These are phyloP conservation scores for Torymus texanus DNA, from an alignment of 2,888 invertebrate species.

Conservation along the genomic window DNA sequence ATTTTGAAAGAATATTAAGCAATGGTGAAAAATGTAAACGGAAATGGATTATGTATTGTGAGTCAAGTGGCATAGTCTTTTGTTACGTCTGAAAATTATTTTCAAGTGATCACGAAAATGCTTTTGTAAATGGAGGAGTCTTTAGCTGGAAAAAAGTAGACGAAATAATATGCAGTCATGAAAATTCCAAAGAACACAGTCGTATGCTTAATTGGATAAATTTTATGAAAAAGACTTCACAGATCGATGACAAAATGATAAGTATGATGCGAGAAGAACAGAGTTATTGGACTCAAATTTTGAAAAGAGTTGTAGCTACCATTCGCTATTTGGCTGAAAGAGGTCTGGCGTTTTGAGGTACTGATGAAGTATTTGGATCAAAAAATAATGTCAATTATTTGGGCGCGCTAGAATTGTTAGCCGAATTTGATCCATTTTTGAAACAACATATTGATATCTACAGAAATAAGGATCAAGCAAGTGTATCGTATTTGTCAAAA, in stretches of 20 bases:
- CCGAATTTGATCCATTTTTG: constrained; percentile 64
- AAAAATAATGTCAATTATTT: constrained; percentile 64
- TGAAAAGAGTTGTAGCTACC: constrained; percentile 60
- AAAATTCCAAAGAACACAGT: background rate
- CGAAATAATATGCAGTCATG: background rate
- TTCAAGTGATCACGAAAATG: too few relatives aligned
- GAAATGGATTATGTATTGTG: too few relatives aligned
- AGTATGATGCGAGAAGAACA: constrained; percentile 33
- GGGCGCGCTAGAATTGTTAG: constrained; percentile 62
- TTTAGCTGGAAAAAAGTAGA: background rate
- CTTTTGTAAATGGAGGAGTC: too few relatives aligned
- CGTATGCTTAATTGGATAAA: background rate
- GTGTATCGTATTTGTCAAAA: constrained; percentile 55
- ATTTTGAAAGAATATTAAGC: too few relatives aligned
- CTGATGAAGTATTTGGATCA: constrained; percentile 41
- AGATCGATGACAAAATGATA: background rate
- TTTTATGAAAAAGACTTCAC: background rate
- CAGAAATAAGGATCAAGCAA: constrained; percentile 42
- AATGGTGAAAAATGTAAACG: too few relatives aligned
- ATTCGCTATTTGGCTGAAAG: constrained; percentile 59
- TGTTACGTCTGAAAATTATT: too few relatives aligned
- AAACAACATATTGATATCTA: constrained; percentile 45
- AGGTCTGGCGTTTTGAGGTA: constrained; percentile 58
- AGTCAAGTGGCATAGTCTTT: too few relatives aligned
- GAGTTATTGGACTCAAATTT: constrained; percentile 61